A percentile compares a stretch with the other conserved stretches of the same genome.
phyloP scores from a whole-genome alignment of 2,888 invertebrate species.

The Tachystola acroxantha region DNA sequence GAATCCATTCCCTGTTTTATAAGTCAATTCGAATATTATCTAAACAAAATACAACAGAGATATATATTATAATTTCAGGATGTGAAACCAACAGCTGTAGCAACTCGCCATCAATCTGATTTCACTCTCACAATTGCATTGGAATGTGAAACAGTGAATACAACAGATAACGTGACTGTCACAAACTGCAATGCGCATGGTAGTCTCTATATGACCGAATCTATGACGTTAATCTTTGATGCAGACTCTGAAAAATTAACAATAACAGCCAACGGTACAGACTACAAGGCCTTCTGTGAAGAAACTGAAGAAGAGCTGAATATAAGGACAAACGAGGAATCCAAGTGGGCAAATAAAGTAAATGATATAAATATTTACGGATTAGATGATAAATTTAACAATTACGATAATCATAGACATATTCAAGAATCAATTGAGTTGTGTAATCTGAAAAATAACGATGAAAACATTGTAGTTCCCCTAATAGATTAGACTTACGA shows the following conservation, averaged over 20 bases:
- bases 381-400: constrained; percentile 46
- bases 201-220: constrained; percentile 35
- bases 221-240: constrained; percentile 36
- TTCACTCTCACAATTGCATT: constrained; percentile 51
- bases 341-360: constrained; percentile 33
- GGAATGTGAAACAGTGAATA: constrained; percentile 29
- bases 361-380: constrained; percentile 51
- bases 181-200: constrained; percentile 40
- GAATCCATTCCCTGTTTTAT: too few species aligned
- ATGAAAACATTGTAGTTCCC: constrained; percentile 19
- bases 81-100: constrained; percentile 36
- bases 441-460: constrained; percentile 30
- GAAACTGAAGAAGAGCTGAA: background rate
- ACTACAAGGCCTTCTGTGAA: constrained; percentile 39
- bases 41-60: too few species aligned
- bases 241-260: constrained; percentile 34
- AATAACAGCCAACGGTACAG: constrained; percentile 34
- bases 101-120: constrained; percentile 41
- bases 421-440: constrained; percentile 35
- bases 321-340: background rate
- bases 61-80: constrained; percentile 45
- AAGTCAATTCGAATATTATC: too few species aligned
- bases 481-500: background rate
- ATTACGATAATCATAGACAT: constrained; percentile 51
- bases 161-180: constrained; percentile 8